Base-by-base conservation (phyloP, 1,140 invertebrate genomes). In the Neodiprion lecontei region DNA sequence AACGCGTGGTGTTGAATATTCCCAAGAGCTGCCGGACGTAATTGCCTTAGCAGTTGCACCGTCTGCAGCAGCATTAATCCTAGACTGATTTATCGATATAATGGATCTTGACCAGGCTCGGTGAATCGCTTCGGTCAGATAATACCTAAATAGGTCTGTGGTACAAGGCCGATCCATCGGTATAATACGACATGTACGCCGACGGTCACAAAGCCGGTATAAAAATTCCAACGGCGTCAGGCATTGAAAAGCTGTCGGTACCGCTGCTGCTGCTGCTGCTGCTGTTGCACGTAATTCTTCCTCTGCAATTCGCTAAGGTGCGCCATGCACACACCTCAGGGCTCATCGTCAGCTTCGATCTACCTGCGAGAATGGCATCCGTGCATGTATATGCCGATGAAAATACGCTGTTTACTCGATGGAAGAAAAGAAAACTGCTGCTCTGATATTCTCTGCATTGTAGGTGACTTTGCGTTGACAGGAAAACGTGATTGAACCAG, bases 71-170 rank as follows among this genome's bases (percentile, higher is more conserved):
- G 28, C 28, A 61, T 61, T 61, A 61, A 61, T 61, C 53, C 53
- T 12, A 17, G 53, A 61, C 53, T 61, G 5, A 61, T 61, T 61
- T 61, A 61, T 61, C 53, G 53, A 61, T 7, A 61, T 61, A 61
- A 61, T 61, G n/a, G 53, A 61, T 61, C 53, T 61, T 61, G 53
- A 61, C 53, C 53, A 17, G 53, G 28, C n/a, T 61, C n/a, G n/a
- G 53, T 5, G 28, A 40, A 40, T 40, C 5, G 28, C 28, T 1
- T 40, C 28, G 28, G 28, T 40, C 28, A 61, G 11, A 17, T 17
- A 61, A 61, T 61, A 61, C 53, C 53, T 61, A 61, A 61, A 61
- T 61, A 61, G 53, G 53, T 61, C 53, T 61, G 53, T 61, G 53
- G 53, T 61, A 61, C 53, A 61, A 61, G 53, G 53, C 53, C 53